phyloP scores from a whole-genome alignment of 2,888 invertebrate species.

The Phaonia tiefii region DNA sequence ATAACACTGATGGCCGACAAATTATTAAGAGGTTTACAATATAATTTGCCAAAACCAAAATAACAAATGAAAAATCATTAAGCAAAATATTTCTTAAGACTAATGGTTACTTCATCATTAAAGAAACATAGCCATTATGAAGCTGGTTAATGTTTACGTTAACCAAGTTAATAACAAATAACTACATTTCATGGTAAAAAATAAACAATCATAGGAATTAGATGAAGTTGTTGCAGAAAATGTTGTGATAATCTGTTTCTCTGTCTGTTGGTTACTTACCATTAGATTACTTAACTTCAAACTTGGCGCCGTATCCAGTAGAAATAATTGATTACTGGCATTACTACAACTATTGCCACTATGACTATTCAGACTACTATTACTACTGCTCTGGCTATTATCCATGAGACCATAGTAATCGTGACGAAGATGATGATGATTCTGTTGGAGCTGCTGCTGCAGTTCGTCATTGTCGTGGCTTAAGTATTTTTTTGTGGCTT shows the following conservation, averaged over 20 bases:
- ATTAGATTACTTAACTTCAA: conserved; percentile 80
- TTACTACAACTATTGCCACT: conserved; percentile 62
- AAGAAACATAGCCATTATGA: conserved; percentile 32
- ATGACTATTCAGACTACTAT: conserved; percentile 63
- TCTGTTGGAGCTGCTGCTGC: conserved; percentile 60
- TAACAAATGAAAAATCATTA: conserved; percentile 1
- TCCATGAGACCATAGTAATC: background rate
- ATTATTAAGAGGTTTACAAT: conserved; percentile 34
- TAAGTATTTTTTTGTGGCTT: conserved; percentile 31
- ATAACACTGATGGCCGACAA: conserved; percentile 5
- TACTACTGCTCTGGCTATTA: conserved; percentile 47
- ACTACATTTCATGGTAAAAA: background rate
- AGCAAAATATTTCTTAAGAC: conserved; percentile 2
- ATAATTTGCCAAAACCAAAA: conserved; percentile 43
- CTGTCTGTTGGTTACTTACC: conserved; percentile 74
- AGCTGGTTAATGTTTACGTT: conserved; percentile 57
- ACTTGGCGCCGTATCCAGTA: conserved; percentile 79
- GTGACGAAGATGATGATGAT: conserved; percentile 60
- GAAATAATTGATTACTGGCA: conserved; percentile 70
- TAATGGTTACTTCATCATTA: conserved; percentile 11
- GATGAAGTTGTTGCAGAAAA: background rate
- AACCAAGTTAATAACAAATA: conserved; percentile 35
- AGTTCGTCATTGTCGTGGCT: conserved; percentile 66
- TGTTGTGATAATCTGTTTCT: conserved; percentile 49
- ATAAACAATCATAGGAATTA: background rate